Percentiles rank a stretch among this genome's conserved stretches.
These are phyloP conservation scores for Hemaris fuciformis DNA, from an alignment of 2,888 invertebrate genomes.

Conservation along the genomic window DNA sequence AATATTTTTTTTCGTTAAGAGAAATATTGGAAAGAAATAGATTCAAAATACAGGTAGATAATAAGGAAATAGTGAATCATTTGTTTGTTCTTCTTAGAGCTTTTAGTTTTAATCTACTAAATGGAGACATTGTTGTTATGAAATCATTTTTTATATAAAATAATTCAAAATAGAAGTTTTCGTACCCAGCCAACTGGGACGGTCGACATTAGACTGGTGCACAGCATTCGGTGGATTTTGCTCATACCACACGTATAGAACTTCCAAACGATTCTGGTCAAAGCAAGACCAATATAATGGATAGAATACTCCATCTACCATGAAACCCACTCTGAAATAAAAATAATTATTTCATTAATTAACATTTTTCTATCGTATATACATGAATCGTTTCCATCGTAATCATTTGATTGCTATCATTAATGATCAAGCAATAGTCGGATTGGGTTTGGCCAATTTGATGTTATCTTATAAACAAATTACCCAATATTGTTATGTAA, in stretches of 20 bases:
- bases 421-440: neutral
- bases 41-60: neutral
- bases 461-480: neutral
- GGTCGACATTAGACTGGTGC: constrained; percentile 67
- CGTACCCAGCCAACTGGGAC: constrained; percentile 72
- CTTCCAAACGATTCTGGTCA: constrained; percentile 68
- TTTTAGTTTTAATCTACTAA: neutral
- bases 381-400: too few species aligned
- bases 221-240: constrained; percentile 69
- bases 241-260: constrained; percentile 77
- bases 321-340: constrained; percentile 74
- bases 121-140: neutral
- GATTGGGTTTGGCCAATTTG: neutral
- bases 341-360: neutral
- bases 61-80: neutral
- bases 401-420: too few species aligned
- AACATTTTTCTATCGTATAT: too few species aligned
- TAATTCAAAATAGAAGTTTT: neutral
- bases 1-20: neutral
- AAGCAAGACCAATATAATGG: constrained; percentile 79
- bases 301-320: constrained; percentile 66
- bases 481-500: neutral
- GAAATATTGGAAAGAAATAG: neutral
- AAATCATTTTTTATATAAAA: neutral
- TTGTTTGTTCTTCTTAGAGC: neutral